Conservation (phyloP, 2,797 vertebrate species). For the Darevskia nairensis region DNA sequence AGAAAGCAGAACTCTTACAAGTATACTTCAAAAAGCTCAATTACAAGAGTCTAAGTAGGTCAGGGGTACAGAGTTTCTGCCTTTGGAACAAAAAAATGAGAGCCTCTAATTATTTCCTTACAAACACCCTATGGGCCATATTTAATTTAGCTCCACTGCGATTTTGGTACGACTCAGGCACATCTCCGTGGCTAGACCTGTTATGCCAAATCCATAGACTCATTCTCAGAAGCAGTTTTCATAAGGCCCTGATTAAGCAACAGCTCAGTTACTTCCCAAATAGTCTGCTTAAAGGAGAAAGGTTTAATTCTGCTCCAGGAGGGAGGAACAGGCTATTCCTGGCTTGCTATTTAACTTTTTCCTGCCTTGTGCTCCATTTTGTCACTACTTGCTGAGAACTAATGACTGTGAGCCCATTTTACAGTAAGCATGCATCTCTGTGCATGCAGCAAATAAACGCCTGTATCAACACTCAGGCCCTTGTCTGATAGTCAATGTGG, state of each 20-base stretch:
- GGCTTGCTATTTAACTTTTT: background rate
- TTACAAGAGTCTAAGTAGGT: constrained; percentile 45
- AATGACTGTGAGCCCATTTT: background rate
- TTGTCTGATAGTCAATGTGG: background rate
- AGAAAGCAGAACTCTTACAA: constrained; percentile 43
- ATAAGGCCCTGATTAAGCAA: background rate
- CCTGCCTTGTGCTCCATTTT: background rate
- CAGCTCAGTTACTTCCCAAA: background rate
- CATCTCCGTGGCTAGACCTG: background rate
- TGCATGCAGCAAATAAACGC: background rate
- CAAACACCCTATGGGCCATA: background rate
- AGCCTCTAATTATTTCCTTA: background rate
- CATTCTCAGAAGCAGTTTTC: background rate
- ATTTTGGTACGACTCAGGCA: background rate
- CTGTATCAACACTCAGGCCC: background rate
- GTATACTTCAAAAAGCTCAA: background rate
- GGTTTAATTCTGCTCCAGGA: background rate
- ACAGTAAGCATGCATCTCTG: background rate
- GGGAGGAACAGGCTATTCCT: background rate
- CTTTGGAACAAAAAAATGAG: constrained; percentile 35
- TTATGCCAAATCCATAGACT: background rate
- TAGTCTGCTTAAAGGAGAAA: background rate
- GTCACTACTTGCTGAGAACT: background rate
- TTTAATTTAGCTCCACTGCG: constrained; percentile 3
- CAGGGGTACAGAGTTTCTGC: constrained; percentile 1